Evolutionary conservation across 2,888 invertebrate species (phyloP).

Genomic region (Caenorhabditis sulstoni): DNA sequence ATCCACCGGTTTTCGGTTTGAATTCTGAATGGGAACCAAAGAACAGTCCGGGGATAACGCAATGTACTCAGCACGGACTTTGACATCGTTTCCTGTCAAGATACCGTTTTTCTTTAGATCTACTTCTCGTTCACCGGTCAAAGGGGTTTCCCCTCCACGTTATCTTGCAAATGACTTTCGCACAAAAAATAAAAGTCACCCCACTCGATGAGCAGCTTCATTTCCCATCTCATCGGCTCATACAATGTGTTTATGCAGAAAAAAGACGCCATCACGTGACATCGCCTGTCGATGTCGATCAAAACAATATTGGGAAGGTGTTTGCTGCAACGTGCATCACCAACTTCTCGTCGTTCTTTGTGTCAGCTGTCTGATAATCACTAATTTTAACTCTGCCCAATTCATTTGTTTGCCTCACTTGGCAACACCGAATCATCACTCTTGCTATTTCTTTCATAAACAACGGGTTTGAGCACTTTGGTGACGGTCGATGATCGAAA

Average conservation of each 20-base stretch:
- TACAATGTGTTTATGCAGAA: constrained; percentile 15
- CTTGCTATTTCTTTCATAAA: constrained; percentile 31
- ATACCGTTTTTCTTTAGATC: no score
- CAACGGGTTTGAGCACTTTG: constrained; percentile 19
- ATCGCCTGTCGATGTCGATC: constrained; percentile 1
- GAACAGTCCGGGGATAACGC: no score
- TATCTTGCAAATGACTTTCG: neutral
- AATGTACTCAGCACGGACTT: no score
- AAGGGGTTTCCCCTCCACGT: constrained; percentile 18
- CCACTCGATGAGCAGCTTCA: constrained; percentile 14
- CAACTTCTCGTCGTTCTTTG: constrained; percentile 44
- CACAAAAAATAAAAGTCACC: constrained; percentile 18
- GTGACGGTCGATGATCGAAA: neutral
- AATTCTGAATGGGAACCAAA: neutral
- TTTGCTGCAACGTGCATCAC: constrained; percentile 24
- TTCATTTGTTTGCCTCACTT: constrained; percentile 21
- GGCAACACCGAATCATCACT: neutral
- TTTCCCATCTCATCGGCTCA: constrained; percentile 20
- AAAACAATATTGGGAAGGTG: constrained; percentile 25
- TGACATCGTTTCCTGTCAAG: no score
- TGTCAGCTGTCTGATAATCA: constrained; percentile 44
- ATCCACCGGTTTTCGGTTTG: constrained; percentile 12
- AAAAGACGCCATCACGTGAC: constrained; percentile 31
- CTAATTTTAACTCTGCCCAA: constrained; percentile 32
- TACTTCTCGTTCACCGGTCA: no score